These are phyloP conservation scores for Harpagoxenus sublaevis DNA, from an alignment of 2,888 invertebrate genomes.

Conservation along the genomic window DNA sequence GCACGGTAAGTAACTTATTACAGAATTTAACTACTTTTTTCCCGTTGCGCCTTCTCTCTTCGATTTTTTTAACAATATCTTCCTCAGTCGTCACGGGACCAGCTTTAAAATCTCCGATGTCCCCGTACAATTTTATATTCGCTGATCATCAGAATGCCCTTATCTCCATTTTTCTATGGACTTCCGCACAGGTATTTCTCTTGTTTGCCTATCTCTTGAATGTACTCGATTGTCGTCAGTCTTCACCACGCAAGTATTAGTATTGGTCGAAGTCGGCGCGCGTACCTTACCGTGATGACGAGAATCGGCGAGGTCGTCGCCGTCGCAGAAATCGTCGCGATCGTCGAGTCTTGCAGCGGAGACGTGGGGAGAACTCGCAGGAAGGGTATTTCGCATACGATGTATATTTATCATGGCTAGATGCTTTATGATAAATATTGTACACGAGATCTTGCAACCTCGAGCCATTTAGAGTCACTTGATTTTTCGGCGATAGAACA, in stretches of 20 bases:
- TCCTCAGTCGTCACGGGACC: constrained; percentile 59
- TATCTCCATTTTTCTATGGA: constrained; percentile 48
- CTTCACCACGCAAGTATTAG: constrained; percentile 56
- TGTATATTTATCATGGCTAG: background rate
- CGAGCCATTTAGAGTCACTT: constrained; percentile 53
- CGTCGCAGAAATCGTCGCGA: constrained; percentile 40
- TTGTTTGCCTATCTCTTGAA: constrained; percentile 48
- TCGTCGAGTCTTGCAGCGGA: constrained; percentile 55
- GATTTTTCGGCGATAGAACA: constrained; percentile 71
- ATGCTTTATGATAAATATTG: background rate
- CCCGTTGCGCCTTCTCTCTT: constrained; percentile 60
- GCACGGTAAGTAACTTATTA: constrained; percentile 78
- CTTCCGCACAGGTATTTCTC: constrained; percentile 55
- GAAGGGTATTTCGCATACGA: constrained; percentile 19
- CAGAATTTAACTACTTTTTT: constrained; percentile 69
- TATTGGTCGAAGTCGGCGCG: constrained; percentile 60
- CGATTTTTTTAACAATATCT: constrained; percentile 38
- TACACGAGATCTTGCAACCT: constrained; percentile 46
- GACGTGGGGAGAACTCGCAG: background rate
- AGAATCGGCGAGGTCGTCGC: constrained; percentile 60
- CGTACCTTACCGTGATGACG: constrained; percentile 41
- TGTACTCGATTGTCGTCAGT: constrained; percentile 73
- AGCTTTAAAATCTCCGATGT: constrained; percentile 32
- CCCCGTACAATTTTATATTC: constrained; percentile 14
- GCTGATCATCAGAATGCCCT: constrained; percentile 64